Evolutionary conservation across 2,888 invertebrate genomes (phyloP), one percentile per base, ranked within the genome.

Genomic region (Adelphocoris suturalis): DNA sequence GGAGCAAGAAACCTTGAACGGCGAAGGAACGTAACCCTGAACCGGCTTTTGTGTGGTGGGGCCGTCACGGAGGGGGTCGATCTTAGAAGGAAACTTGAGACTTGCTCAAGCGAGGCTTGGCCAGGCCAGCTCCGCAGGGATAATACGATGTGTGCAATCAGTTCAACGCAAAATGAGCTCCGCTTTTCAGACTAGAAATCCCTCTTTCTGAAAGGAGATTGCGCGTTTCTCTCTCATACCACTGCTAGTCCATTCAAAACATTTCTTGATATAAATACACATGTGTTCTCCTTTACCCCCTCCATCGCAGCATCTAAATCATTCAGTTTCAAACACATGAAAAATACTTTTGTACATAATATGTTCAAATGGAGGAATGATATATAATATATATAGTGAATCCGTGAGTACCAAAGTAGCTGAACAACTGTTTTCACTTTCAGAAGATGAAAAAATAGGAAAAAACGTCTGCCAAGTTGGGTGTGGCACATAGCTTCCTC

Each of bases 91-190:
- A 78, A 78, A 78, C 78, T 47, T 19, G 78, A 78, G 78, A 37
- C 78, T 78, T 68, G 68, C 19, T 9, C 68, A 23, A 68, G 78
- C 7, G 37, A 37, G 78, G 78, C 78, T 78, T 37, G 78, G 75
- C 75, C 75, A 5, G 28, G 12, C 75, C 27, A 76, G 46, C 78
- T 46, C 46, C 78, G 46, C 12, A 7, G 78, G 78, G 78, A 78
- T 78, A 78, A 78, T 78, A 46, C 78, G 37, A 78, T 78, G 78
- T 78, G 78, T 78, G 78, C 78, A 78, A 78, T 78, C 78, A 78
- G 14, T 46, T 78, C 47, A 47, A 47, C 78, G 78, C 78, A 37
- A 78, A 14, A 37, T 37, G 47, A 78, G 78, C 78, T 23, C 23
- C 68, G 78, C 46, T 47, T 78, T 78, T 78, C 47, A 19, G 47